These are phyloP conservation scores for Celastrina argiolus DNA, from an alignment of 2,888 invertebrate species.

Conservation along the genomic window DNA sequence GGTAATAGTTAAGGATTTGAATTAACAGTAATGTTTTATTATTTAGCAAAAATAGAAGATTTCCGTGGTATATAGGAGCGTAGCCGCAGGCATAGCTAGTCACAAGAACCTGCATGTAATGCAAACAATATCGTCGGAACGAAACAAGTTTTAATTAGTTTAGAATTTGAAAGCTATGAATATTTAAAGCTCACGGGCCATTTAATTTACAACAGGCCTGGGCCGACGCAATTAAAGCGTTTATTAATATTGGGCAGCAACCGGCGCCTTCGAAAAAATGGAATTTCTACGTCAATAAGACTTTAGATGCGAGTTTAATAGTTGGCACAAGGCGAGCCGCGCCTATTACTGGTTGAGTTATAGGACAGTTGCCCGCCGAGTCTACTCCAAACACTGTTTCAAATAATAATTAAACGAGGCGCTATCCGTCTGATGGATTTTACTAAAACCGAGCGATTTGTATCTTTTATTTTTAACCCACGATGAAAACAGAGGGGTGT, in stretches of 20 bases:
- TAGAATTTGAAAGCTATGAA: conserved; percentile 73
- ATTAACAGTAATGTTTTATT: too few relatives aligned
- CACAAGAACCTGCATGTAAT: conserved; percentile 24
- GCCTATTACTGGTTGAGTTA: conserved; percentile 69
- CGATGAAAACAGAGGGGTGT: too few relatives aligned
- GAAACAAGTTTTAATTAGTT: conserved; percentile 73
- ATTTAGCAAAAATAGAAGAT: too few relatives aligned
- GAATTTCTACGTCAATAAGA: conserved; percentile 74
- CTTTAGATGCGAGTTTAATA: conserved; percentile 73
- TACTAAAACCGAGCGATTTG: not conserved
- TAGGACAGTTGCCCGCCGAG: conserved; percentile 47
- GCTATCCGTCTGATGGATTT: conserved; percentile 9
- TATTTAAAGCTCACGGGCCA: conserved; percentile 69
- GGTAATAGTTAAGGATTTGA: too few relatives aligned
- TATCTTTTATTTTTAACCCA: too few relatives aligned
- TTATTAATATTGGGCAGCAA: conserved; percentile 67
- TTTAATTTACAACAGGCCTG: conserved; percentile 67
- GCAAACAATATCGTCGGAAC: conserved; percentile 45
- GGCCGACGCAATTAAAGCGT: conserved; percentile 64
- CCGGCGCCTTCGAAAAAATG: conserved; percentile 69
- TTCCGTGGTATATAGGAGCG: too few relatives aligned
- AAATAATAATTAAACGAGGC: conserved; percentile 1
- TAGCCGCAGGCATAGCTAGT: not conserved
- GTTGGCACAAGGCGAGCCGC: conserved; percentile 70
- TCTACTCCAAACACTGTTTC: conserved; percentile 7